Conservation (phyloP, 1,140 invertebrate genomes). For the Bombus huntii region DNA sequence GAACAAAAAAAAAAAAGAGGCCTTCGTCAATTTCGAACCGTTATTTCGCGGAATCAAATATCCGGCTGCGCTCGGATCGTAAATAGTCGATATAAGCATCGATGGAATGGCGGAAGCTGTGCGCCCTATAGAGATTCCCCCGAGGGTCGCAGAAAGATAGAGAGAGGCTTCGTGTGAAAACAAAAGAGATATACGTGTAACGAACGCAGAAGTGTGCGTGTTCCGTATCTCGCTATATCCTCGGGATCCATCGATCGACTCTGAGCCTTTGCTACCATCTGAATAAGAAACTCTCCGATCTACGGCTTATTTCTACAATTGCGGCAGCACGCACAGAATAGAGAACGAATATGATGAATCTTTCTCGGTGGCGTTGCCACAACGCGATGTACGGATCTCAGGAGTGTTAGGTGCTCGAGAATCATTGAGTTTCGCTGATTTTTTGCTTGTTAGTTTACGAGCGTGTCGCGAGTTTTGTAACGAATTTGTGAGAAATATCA, state of each 20-base stretch:
- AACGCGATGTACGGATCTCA: background rate
- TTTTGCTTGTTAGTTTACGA: background rate
- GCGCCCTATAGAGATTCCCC: background rate
- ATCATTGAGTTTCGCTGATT: conserved; percentile 17
- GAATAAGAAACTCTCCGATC: background rate
- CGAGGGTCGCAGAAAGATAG: background rate
- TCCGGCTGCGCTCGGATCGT: background rate
- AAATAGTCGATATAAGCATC: conserved; percentile 27
- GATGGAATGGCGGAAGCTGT: conserved; percentile 4
- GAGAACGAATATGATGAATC: background rate
- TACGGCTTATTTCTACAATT: background rate
- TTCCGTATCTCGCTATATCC: background rate
- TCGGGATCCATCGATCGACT: background rate
- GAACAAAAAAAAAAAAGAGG: background rate
- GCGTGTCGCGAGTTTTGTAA: background rate
- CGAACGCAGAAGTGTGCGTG: background rate
- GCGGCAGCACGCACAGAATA: background rate
- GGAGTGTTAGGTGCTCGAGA: too few species aligned
- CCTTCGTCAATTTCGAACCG: background rate
- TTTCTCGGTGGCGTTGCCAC: background rate
- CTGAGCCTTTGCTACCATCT: background rate
- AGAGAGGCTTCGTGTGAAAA: background rate
- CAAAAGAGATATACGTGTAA: background rate
- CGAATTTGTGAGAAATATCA: background rate
- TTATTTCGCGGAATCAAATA: conserved; percentile 43